phyloP scores from a whole-genome alignment of 2,888 invertebrate species.

The Nycteola revayana region DNA sequence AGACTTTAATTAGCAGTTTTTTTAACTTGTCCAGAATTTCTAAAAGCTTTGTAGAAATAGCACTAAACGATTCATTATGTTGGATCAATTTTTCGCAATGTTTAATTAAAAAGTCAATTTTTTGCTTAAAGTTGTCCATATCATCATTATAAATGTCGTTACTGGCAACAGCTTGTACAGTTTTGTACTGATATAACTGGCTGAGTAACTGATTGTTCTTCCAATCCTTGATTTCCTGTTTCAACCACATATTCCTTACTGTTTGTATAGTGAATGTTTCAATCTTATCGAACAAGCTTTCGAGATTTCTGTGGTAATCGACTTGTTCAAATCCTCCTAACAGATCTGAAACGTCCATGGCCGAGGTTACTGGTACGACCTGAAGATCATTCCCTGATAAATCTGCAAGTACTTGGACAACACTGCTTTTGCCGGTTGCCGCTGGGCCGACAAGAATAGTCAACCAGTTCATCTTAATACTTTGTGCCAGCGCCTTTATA shows the following conservation, averaged over 20 bases:
- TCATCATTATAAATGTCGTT: slow-evolving; percentile 41
- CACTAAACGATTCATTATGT: slow-evolving; percentile 28
- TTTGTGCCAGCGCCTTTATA: slow-evolving; percentile 91
- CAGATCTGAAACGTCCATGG: slow-evolving; percentile 97
- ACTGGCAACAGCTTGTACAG: slow-evolving; percentile 33
- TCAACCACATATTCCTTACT: slow-evolving; percentile 70
- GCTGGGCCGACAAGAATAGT: slow-evolving; percentile 91
- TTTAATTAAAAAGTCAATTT: slow-evolving; percentile 47
- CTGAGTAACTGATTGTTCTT: slow-evolving; percentile 51
- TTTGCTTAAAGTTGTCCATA: slow-evolving; percentile 49
- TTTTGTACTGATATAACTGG: slow-evolving; percentile 54
- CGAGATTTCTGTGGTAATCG: slow-evolving; percentile 88
- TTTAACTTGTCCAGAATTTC: slow-evolving; percentile 53
- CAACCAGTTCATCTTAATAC: slow-evolving; percentile 96
- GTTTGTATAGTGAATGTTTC: slow-evolving; percentile 77
- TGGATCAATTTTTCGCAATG: slow-evolving; percentile 51
- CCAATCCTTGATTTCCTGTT: slow-evolving; percentile 40
- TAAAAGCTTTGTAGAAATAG: slow-evolving; percentile 36
- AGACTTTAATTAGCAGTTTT: slow-evolving; percentile 63
- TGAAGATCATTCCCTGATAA: slow-evolving; percentile 88
- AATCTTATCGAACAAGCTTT: slow-evolving; percentile 83
- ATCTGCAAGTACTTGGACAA: slow-evolving; percentile 88
- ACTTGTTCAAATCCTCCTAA: slow-evolving; percentile 99
- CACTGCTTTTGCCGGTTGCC: slow-evolving; percentile 90
- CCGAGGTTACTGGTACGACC: slow-evolving; percentile 91